Percentiles rank a stretch among this genome's conserved stretches.
phyloP scores from a whole-genome alignment of 2,797 vertebrate genomes.

The Aplochiton taeniatus region DNA sequence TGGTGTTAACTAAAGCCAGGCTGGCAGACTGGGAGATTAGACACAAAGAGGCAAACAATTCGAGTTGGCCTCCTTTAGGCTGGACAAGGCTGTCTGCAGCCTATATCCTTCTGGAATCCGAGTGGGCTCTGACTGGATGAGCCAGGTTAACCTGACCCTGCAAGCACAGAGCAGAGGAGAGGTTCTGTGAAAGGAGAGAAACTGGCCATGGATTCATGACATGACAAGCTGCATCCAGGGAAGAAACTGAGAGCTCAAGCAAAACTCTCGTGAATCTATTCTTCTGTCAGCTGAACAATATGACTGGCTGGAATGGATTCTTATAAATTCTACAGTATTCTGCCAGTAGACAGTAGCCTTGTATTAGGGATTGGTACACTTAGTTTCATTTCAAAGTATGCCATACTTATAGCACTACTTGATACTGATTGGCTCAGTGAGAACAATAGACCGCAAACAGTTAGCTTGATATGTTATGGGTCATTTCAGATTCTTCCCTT shows the following conservation, averaged over 20 bases:
- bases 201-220: slow-evolving; percentile 11
- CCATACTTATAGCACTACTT: background rate
- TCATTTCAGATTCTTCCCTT: background rate
- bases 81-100: background rate
- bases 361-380: too few relatives aligned
- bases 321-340: background rate
- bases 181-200: background rate
- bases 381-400: too few relatives aligned
- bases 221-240: slow-evolving; percentile 20
- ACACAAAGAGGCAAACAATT: too few relatives aligned
- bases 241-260: slow-evolving; percentile 8
- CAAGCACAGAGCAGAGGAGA: too few relatives aligned
- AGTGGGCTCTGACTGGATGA: slow-evolving; percentile 27
- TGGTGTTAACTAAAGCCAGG: too few relatives aligned
- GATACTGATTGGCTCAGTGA: background rate
- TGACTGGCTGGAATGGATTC: background rate
- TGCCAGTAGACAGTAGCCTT: background rate
- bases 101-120: slow-evolving; percentile 1
- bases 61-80: too few relatives aligned
- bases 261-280: background rate
- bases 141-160: slow-evolving; percentile 6
- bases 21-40: too few relatives aligned
- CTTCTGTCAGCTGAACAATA: too few relatives aligned
- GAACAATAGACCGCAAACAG: background rate
- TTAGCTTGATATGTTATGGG: slow-evolving; percentile 4